These are phyloP conservation scores for Pachycephus smyrnensis DNA, from an alignment of 2,888 invertebrate genomes.

Conservation along the genomic window DNA sequence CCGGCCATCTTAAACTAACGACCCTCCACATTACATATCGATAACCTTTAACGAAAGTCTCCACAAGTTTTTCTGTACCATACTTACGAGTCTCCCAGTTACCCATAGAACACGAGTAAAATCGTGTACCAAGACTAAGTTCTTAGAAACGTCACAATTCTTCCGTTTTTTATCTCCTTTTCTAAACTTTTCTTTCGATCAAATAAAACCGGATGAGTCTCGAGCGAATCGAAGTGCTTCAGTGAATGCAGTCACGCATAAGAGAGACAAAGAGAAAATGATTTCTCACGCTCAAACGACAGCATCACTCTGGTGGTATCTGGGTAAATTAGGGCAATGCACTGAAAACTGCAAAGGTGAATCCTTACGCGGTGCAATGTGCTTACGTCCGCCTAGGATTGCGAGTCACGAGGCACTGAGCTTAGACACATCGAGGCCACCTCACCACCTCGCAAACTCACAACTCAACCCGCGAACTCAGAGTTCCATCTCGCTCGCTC, in stretches of 20 bases:
- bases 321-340: constrained; percentile 9
- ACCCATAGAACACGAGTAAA: background rate
- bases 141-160: background rate
- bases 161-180: background rate
- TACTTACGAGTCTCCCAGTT: background rate
- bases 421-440: constrained; percentile 60
- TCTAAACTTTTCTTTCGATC: background rate
- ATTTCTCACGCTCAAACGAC: background rate
- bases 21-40: background rate
- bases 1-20: background rate
- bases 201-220: background rate
- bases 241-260: background rate
- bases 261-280: background rate
- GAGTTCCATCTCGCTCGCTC: constrained; percentile 24
- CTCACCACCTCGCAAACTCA: constrained; percentile 48
- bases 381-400: constrained; percentile 53
- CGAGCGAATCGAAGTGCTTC: background rate
- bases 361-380: constrained; percentile 36
- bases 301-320: background rate
- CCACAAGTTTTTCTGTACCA: background rate
- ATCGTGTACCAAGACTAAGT: background rate
- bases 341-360: constrained; percentile 22
- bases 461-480: constrained; percentile 37
- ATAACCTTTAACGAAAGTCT: background rate
- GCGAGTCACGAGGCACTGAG: constrained; percentile 62